These are phyloP conservation scores for Globodera rostochiensis DNA, from an alignment of 1,140 invertebrate species.

Conservation along the genomic window DNA sequence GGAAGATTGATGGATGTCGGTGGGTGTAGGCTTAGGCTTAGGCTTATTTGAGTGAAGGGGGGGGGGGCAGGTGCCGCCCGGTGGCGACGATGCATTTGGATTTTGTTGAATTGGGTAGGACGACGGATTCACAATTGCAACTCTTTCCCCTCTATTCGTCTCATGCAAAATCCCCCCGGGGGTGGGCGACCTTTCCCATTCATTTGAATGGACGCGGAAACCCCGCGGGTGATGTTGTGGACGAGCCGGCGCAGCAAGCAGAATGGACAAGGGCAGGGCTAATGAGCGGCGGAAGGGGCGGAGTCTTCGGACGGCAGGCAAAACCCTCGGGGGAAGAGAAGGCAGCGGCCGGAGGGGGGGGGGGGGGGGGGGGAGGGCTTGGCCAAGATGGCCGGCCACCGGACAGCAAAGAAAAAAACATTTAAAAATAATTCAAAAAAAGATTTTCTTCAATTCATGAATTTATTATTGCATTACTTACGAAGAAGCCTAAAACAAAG, in stretches of 20 bases:
- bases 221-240: neutral
- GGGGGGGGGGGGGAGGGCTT: no score
- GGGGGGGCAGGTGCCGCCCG: neutral
- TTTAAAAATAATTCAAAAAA: no score
- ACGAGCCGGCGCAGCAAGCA: neutral
- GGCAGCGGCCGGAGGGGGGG: neutral
- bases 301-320: neutral
- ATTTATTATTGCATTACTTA: no score
- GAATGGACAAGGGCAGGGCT: neutral
- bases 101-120: neutral
- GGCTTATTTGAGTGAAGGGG: neutral
- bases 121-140: neutral
- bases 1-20: neutral
- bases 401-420: neutral
- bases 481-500: no score
- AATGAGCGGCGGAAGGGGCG: neutral
- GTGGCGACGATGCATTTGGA: neutral
- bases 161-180: neutral
- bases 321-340: no score
- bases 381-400: neutral
- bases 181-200: neutral
- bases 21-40: neutral
- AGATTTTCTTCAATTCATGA: no score
- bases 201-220: neutral
- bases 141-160: neutral